Evolutionary conservation across 2,888 invertebrate species (phyloP).

Genomic region (Coelopa pilipes): DNA sequence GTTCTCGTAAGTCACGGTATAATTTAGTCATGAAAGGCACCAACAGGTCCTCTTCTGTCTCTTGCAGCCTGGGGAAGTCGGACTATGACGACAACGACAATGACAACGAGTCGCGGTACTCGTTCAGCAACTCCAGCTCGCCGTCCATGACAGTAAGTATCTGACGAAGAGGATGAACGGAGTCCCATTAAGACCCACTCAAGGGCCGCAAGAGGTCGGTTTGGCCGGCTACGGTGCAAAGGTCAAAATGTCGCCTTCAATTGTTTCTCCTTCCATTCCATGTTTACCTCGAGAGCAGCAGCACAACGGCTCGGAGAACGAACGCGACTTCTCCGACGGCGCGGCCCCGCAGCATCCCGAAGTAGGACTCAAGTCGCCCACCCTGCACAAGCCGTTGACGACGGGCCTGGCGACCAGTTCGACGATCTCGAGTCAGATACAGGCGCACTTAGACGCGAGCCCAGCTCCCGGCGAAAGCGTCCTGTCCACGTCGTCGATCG

Average conservation of each 20-base stretch:
- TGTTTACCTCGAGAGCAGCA: neutral
- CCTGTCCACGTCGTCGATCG: constrained; percentile 45
- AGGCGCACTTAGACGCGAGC: neutral
- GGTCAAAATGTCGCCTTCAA: neutral
- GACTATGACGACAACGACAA: constrained; percentile 62
- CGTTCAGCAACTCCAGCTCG: constrained; percentile 80
- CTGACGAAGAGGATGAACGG: constrained; percentile 9
- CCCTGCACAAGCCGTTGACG: neutral
- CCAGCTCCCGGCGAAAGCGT: neutral
- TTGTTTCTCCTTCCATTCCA: constrained; percentile 3
- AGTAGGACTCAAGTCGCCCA: constrained; percentile 13
- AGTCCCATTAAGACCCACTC: neutral
- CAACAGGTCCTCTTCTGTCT: neutral
- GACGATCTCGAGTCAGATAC: neutral
- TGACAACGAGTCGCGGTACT: constrained; percentile 73
- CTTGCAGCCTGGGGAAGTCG: constrained; percentile 56
- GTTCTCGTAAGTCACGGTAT: constrained; percentile 59
- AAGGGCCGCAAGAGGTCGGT: neutral
- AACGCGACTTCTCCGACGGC: constrained; percentile 18
- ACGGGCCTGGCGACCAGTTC: neutral
- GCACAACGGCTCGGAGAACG: constrained; percentile 23
- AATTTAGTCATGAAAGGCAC: neutral
- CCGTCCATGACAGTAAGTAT: constrained; percentile 71
- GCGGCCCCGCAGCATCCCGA: neutral
- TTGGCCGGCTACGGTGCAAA: neutral